phyloP scores from a whole-genome alignment of 2,113 vertebrate species.

The Collichthys lucidus region DNA sequence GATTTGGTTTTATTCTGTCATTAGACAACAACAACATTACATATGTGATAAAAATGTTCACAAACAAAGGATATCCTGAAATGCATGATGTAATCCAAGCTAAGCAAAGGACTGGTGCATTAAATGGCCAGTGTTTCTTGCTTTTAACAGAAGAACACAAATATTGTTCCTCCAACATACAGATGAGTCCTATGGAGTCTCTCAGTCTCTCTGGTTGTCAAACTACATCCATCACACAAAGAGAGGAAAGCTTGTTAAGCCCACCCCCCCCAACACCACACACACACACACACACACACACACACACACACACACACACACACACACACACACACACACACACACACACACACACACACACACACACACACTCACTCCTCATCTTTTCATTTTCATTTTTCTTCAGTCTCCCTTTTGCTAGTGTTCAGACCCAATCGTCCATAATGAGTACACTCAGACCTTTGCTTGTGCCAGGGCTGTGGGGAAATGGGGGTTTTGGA shows the following conservation, averaged over 20 bases:
- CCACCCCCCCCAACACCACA: background rate
- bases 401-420: constrained; percentile 31
- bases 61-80: background rate
- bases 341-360: constrained; percentile 24
- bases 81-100: background rate
- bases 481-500: constrained; percentile 1
- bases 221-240: constrained; percentile 34
- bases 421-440: constrained; percentile 59
- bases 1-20: background rate
- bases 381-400: constrained; percentile 21
- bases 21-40: background rate
- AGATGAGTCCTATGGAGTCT: constrained; percentile 18
- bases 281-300: constrained; percentile 21
- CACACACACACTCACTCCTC: constrained; percentile 25
- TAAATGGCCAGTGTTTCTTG: background rate
- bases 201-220: constrained; percentile 29
- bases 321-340: constrained; percentile 15
- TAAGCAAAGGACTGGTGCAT: background rate
- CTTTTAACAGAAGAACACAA: background rate
- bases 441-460: constrained; percentile 69
- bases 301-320: constrained; percentile 20
- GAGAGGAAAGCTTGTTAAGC: constrained; percentile 28
- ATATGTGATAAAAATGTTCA: background rate
- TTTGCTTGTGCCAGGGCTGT: constrained; percentile 13
- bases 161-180: constrained; percentile 10